Evolutionary conservation across 2,797 vertebrate species (phyloP).

Genomic region (Oryzias dopingdopingensis): DNA sequence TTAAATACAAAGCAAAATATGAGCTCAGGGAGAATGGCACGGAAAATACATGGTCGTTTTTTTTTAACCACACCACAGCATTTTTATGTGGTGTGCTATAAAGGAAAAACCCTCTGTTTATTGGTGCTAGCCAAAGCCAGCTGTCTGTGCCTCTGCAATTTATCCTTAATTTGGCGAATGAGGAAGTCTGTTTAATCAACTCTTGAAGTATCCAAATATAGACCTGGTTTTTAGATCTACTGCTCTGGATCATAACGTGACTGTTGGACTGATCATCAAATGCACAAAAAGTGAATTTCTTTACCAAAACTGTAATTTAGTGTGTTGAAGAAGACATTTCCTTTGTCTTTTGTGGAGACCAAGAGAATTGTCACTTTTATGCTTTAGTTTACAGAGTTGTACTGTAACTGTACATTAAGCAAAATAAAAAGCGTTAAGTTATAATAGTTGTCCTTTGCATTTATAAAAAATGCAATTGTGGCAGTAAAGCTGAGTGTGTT

Average conservation of each 20-base stretch:
- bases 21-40: constrained; percentile 1
- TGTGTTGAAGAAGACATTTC: no score
- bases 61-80: constrained; percentile 13
- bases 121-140: constrained; percentile 10
- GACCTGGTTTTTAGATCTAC: constrained; percentile 1
- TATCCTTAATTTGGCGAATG: constrained; percentile 10
- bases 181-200: constrained; percentile 8
- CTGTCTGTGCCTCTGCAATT: constrained; percentile 1
- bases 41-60: constrained; percentile 4
- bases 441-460: no score
- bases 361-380: no score
- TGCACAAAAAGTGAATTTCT: constrained; percentile 7
- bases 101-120: constrained; percentile 12
- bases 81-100: constrained; percentile 2
- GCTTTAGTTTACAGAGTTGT: no score
- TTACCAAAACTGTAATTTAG: no score
- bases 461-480: no score
- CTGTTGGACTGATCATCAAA: background rate
- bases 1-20: background rate
- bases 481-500: no score
- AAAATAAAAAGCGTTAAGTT: no score
- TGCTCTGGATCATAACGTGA: constrained; percentile 6
- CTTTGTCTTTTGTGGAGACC: no score
- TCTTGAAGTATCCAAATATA: constrained; percentile 1
- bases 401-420: no score